These are phyloP conservation scores for Lepus oiostolus DNA, from an alignment of 2,797 vertebrate species.

Conservation along the genomic window DNA sequence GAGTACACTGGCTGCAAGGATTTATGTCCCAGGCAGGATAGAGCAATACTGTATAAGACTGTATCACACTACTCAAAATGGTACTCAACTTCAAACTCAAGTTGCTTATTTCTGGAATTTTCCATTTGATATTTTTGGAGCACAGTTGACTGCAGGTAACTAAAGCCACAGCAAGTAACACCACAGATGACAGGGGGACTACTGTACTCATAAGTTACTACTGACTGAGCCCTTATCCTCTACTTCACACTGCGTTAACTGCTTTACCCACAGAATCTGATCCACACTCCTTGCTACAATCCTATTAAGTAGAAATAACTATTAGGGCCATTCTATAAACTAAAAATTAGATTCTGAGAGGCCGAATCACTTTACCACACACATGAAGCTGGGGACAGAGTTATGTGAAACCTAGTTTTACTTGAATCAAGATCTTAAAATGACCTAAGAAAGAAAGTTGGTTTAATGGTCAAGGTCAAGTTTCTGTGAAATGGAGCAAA, in stretches of 20 bases:
- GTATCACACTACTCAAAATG: neutral
- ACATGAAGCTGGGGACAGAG: neutral
- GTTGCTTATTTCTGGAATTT: neutral
- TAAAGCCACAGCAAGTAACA: neutral
- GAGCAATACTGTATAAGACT: neutral
- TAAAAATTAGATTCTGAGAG: neutral
- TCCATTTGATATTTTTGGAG: neutral
- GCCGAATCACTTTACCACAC: neutral
- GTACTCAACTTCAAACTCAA: neutral
- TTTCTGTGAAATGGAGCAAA: neutral
- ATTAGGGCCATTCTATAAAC: neutral
- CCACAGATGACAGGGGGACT: no score
- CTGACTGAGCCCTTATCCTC: neutral
- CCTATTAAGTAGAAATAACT: no score
- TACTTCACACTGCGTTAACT: accelerated
- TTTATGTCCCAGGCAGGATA: neutral
- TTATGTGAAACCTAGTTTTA: neutral
- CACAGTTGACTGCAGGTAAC: neutral
- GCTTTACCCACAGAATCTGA: neutral
- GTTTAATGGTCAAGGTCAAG: neutral
- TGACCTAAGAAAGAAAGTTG: neutral
- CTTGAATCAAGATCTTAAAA: conserved; percentile 32
- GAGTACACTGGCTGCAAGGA: neutral
- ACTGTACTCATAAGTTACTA: neutral
- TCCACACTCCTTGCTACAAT: neutral